Conservation (phyloP, 2,797 vertebrate genomes). For the Danio tinwini region DNA sequence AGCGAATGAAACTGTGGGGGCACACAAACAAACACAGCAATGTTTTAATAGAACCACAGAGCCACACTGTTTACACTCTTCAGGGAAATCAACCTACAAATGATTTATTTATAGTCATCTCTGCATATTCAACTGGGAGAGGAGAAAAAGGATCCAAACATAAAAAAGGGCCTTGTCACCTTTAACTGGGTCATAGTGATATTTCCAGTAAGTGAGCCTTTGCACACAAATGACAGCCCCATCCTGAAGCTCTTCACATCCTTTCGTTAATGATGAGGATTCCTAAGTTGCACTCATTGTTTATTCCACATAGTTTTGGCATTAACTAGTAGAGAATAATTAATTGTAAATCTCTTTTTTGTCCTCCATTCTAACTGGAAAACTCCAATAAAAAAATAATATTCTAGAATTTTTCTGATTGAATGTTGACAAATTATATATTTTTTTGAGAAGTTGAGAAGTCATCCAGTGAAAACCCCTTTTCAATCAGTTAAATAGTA, state of each 20-base stretch:
- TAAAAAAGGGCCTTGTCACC: slow-evolving; percentile 4
- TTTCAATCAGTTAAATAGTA: too few relatives aligned
- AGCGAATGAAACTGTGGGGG: slow-evolving; percentile 2
- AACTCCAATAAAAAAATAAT: too few relatives aligned
- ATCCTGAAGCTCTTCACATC: slow-evolving; percentile 27
- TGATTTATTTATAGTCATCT: slow-evolving; percentile 15
- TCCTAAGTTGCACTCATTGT: slow-evolving; percentile 22
- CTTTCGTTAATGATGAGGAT: slow-evolving; percentile 3
- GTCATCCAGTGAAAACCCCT: too few relatives aligned
- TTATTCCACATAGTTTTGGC: slow-evolving; percentile 16
- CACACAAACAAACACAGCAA: slow-evolving; percentile 15
- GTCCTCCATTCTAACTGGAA: neutral
- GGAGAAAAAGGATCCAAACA: slow-evolving; percentile 3
- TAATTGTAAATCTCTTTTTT: neutral
- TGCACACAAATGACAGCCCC: slow-evolving; percentile 33
- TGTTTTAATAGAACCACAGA: slow-evolving; percentile 25
- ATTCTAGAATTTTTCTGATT: too few relatives aligned
- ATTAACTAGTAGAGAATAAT: slow-evolving; percentile 5
- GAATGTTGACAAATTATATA: too few relatives aligned
- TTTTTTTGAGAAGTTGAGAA: too few relatives aligned
- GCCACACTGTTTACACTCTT: slow-evolving; percentile 23
- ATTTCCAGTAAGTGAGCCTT: slow-evolving; percentile 30
- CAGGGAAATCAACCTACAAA: slow-evolving; percentile 33
- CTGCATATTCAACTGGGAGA: slow-evolving; percentile 3
- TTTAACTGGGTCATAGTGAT: slow-evolving; percentile 12